phyloP scores from a whole-genome alignment of 2,888 invertebrate genomes.

The Acanthosepion pharaonis region DNA sequence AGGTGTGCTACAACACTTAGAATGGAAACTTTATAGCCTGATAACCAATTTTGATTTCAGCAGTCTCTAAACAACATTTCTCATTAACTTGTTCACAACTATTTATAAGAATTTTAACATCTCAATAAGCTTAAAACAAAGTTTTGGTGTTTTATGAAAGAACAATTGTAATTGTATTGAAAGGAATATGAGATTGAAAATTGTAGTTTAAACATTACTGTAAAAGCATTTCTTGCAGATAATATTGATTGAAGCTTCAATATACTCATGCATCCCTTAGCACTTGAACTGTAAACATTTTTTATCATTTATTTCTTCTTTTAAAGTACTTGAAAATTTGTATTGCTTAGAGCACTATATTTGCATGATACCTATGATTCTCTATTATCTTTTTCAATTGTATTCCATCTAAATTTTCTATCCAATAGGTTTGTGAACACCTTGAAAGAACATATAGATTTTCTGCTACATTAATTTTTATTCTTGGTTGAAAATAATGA shows the following conservation, averaged over 20 bases:
- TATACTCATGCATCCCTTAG: not conserved
- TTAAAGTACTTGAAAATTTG: not conserved
- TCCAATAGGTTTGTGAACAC: not conserved
- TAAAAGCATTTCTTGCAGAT: not conserved
- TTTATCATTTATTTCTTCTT: not conserved
- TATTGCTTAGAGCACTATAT: not conserved
- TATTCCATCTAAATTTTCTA: not conserved
- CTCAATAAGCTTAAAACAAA: not conserved
- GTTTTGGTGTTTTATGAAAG: not conserved
- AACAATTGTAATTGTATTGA: not conserved
- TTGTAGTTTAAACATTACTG: not conserved
- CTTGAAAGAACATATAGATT: not conserved
- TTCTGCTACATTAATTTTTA: not conserved
- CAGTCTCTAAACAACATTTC: not conserved
- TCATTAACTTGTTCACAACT: not conserved
- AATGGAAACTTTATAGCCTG: no score
- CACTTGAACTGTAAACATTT: not conserved
- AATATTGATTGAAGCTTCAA: not conserved
- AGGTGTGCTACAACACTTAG: no score
- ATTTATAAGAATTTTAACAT: not conserved
- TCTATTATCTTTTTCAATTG: not conserved
- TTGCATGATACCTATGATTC: not conserved
- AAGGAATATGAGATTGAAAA: not conserved
- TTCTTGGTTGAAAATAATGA: not conserved
- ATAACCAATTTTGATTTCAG: no score